Evolutionary conservation across 1,140 invertebrate genomes (phyloP).

Genomic region (Danaus melanippus): DNA sequence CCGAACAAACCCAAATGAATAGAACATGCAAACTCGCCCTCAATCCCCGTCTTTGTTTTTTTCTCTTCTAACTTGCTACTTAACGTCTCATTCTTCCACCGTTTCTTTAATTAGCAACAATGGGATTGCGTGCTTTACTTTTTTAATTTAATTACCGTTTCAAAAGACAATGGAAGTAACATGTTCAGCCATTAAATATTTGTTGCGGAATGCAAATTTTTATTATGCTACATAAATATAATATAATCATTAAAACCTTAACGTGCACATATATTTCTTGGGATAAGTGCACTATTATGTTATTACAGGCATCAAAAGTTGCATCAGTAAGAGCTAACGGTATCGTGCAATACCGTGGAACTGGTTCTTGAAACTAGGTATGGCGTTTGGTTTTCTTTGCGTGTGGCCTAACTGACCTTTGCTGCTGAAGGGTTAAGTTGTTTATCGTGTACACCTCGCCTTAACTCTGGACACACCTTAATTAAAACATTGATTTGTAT

Average conservation of each 20-base stretch:
- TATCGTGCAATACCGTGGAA: slow-evolving; percentile 43
- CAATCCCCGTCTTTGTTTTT: slow-evolving; percentile 39
- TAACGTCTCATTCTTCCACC: slow-evolving; percentile 51
- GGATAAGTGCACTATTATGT: slow-evolving; percentile 43
- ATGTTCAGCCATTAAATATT: slow-evolving; percentile 52
- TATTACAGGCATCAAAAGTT: slow-evolving; percentile 60
- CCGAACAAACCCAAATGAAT: slow-evolving; percentile 42
- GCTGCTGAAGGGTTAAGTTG: slow-evolving; percentile 32
- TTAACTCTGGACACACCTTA: slow-evolving; percentile 23
- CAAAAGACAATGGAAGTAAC: slow-evolving; percentile 59
- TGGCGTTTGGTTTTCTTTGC: slow-evolving; percentile 26
- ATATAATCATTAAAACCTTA: too few relatives aligned
- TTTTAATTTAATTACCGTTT: slow-evolving; percentile 63
- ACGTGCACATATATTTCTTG: slow-evolving; percentile 7
- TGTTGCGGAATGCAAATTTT: slow-evolving; percentile 50
- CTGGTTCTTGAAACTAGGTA: slow-evolving; percentile 27
- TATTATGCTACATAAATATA: slow-evolving; percentile 6
- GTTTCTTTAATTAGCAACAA: slow-evolving; percentile 67
- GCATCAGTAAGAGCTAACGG: slow-evolving; percentile 38
- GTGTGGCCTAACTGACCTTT: slow-evolving; percentile 49
- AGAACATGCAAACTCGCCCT: slow-evolving; percentile 44
- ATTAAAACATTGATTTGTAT: slow-evolving; percentile 25
- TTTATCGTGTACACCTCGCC: slow-evolving; percentile 27
- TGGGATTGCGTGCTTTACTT: slow-evolving; percentile 65
- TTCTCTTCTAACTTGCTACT: slow-evolving; percentile 62